Evolutionary conservation across 2,113 vertebrate species (phyloP), one percentile per base, ranked within the genome.

Genomic region (Takifugu bimaculatus): DNA sequence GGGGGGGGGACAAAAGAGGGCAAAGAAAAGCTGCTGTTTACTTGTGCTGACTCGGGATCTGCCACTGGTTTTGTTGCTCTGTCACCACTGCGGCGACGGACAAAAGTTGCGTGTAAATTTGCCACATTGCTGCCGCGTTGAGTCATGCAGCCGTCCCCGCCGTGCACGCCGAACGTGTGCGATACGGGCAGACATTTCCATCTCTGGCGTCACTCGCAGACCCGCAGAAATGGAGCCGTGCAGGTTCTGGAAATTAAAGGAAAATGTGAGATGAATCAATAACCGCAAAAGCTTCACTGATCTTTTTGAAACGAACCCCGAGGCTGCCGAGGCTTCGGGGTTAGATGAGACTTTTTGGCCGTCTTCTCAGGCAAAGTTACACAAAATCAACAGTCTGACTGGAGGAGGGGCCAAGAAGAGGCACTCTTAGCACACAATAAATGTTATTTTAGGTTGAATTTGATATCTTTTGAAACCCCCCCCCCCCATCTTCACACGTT

Each of bases 271-370:
- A 54, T 44, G 60, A 60, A 49, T n/a, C 62, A 53, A 48, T 45
- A n/a, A 55, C 26, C 15, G 51, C 5, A 57, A 57, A 53, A 28
- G 52, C 60, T 78, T 70, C 39, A 42, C 26, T 6, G 25, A 69
- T 67, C 76, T 66, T 68, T 71, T 65, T 61, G 20, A 50, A 50
- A 35, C 48, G 26, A 9, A 55, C 57, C 25, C 64, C 64, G 48
- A 52, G 50, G 75, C 45, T 10, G 7, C 35, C 11, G 35, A 6
- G 11, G 35, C 35, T 4, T 9, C 9, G 7, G 35, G 35, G 35
- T 2, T 39, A 3, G 35, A 39, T 6, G 7, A 39, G 35, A 35
- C 32, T 39, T 39, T 39, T 6, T 39, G 35, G 35, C 35, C 35
- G 7, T 39, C 35, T 39, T 10, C 35, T 39, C 35, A 39, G 35